Evolutionary conservation across 2,888 invertebrate species (phyloP).

Genomic region (Cantharis nigra): DNA sequence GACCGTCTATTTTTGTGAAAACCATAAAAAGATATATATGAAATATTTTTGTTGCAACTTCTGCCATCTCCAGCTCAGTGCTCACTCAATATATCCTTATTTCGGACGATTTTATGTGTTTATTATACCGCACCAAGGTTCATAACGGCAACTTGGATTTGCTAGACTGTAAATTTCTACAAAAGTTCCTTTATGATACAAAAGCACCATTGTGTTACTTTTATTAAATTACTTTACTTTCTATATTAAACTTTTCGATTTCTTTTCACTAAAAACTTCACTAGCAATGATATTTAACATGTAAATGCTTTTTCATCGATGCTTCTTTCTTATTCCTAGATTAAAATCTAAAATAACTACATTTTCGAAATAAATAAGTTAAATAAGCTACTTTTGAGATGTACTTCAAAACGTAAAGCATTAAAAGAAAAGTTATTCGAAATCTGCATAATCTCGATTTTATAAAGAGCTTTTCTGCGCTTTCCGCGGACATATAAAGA

Average conservation of each 20-base stretch:
- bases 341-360: conserved; percentile 20
- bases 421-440: conserved; percentile 55
- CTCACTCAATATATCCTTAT: conserved; percentile 59
- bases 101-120: conserved; percentile 58
- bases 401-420: conserved; percentile 47
- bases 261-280: conserved; percentile 15
- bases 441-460: conserved; percentile 55
- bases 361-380: conserved; percentile 32
- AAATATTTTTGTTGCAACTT: conserved; percentile 55
- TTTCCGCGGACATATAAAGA: conserved; percentile 42
- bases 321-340: neutral
- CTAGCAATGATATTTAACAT: neutral
- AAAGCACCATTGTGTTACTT: conserved; percentile 38
- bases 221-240: conserved; percentile 42
- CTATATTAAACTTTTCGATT: conserved; percentile 31
- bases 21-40: conserved; percentile 55
- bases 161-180: conserved; percentile 52
- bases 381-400: conserved; percentile 18
- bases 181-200: conserved; percentile 46
- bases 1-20: conserved; percentile 47
- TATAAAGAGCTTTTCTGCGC: conserved; percentile 40
- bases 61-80: conserved; percentile 45
- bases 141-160: conserved; percentile 54
- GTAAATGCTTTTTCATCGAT: conserved; percentile 1
- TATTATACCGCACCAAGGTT: conserved; percentile 57